Conservation (phyloP, 2,113 vertebrate genomes). For the Microtus richardsoni region DNA sequence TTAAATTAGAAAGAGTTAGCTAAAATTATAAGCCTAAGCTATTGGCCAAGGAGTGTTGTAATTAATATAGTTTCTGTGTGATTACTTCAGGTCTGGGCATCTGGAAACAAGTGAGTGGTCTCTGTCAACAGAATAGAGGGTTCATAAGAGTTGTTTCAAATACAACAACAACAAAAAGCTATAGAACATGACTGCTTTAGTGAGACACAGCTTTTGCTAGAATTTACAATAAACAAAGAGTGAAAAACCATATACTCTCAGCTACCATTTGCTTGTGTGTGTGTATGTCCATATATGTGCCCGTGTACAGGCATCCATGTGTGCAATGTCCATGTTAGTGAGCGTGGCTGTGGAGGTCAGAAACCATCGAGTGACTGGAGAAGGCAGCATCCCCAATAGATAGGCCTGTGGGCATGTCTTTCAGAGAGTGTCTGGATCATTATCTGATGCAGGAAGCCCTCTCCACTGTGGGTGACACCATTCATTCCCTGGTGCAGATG, state of each 20-base stretch:
- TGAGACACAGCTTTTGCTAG: neutral
- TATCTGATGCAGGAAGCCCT: too few species aligned
- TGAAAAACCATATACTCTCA: neutral
- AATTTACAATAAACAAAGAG: neutral
- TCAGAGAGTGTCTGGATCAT: neutral
- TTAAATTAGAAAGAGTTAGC: too few species aligned
- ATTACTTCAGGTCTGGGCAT: too few species aligned
- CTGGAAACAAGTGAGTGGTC: too few species aligned
- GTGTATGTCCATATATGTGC: neutral
- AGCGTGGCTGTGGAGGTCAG: neutral
- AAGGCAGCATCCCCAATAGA: neutral
- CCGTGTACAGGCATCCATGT: neutral
- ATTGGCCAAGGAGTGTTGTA: too few species aligned
- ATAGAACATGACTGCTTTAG: neutral
- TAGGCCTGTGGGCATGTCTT: neutral
- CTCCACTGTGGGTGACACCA: neutral
- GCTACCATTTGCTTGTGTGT: neutral
- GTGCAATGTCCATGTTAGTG: too few species aligned
- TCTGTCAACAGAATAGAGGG: too few species aligned
- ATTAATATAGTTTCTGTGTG: too few species aligned
- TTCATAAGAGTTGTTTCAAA: neutral
- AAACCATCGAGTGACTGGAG: too few species aligned
- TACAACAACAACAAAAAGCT: too few species aligned
- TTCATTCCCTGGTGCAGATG: neutral
- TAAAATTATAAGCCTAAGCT: too few species aligned